Evolutionary conservation across 2,113 vertebrate genomes (phyloP), one percentile per base, ranked within the genome.

Genomic region (Actenoides lindsayi): DNA sequence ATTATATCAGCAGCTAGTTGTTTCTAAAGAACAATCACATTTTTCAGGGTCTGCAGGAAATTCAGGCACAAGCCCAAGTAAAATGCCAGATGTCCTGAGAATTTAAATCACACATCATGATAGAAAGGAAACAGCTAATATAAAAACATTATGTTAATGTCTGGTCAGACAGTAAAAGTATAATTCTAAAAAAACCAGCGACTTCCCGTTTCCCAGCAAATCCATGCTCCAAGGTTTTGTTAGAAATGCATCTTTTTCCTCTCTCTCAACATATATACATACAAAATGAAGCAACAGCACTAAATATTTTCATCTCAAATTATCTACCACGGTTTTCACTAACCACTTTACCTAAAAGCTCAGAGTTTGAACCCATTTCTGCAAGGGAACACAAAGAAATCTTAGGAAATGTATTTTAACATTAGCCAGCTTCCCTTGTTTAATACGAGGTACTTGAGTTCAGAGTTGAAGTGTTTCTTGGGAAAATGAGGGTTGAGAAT

Each of bases 31-130:
- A 74, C 46, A 73, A 70, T 79, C 70, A 57, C 48, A 92, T 94
- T 84, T 91, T 57, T 90, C 42, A 74, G 60, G 25, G 54, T 44
- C 69, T 79, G 42, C 39, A 87, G 24, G 90, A 96, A 92, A 44
- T 25, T 75, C 65, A 48, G 60, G 83, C 90, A 77, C 3, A 6
- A 83, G 48, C 35, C 79, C 86, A 94, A 96, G 24, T 53, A 56
- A 91, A 95, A 93, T 41, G 42, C 83, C 87, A 93, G 60, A 86
- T 90, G 71, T 94, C 93, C 59, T 1, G 15, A 5, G 27, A 80
- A 92, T 60, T 91, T 77, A 68, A 78, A 75, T 50, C 11, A 4
- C 50, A 54, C 81, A 74, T 65, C 89, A 33, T 53, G 56, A 59
- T 42, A 93, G 33, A 65, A 77, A 71, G 33, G 68, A 89, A 97